These are phyloP conservation scores for Chiroxiphia lanceolata DNA, from an alignment of 2,797 vertebrate genomes.

Conservation along the genomic window DNA sequence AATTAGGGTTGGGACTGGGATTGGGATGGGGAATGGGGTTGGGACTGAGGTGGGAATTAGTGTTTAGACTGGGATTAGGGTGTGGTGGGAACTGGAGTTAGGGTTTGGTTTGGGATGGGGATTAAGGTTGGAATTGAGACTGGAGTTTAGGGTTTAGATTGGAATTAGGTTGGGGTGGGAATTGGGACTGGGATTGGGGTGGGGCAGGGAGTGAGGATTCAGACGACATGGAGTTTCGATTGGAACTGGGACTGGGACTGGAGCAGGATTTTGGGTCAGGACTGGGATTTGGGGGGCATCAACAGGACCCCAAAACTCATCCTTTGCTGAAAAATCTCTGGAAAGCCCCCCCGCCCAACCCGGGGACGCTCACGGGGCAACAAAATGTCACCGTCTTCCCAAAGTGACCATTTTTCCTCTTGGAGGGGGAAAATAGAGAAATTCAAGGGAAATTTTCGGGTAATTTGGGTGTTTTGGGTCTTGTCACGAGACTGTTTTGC, in stretches of 20 bases:
- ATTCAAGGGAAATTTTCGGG: accelerated
- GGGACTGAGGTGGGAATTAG: no score
- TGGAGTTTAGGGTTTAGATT: no score
- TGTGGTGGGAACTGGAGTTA: neutral
- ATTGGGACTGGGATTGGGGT: accelerated
- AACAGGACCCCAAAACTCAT: neutral
- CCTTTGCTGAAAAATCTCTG: neutral
- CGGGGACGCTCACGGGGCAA: accelerated
- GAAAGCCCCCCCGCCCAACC: accelerated
- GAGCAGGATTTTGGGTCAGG: neutral
- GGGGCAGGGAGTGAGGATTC: neutral
- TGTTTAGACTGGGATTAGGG: no score
- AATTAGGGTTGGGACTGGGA: neutral
- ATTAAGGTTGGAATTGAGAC: no score
- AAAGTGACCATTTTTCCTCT: accelerated
- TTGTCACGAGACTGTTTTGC: no score
- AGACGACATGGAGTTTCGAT: accelerated
- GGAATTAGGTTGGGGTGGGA: no score
- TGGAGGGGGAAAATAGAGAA: accelerated
- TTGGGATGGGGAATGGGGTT: neutral
- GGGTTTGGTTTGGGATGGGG: neutral
- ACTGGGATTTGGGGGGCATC: no score
- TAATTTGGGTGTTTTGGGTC: accelerated
- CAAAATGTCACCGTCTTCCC: accelerated
- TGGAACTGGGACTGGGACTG: accelerated